Evolutionary conservation across 2,888 invertebrate species (phyloP).

Genomic region (Halocaridina rubra): DNA sequence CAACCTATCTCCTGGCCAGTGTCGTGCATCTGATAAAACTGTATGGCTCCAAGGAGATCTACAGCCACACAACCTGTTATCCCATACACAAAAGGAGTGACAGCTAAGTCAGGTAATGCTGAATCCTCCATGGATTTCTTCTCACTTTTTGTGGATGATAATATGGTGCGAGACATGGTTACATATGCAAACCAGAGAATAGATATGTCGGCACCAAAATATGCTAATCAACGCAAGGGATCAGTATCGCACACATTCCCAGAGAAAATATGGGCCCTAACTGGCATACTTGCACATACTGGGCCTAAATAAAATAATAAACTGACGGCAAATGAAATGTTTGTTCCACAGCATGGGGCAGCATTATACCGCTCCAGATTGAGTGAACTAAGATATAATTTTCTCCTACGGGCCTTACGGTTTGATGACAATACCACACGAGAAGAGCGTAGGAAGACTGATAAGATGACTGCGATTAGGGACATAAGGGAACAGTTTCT

Average conservation of each 20-base stretch:
- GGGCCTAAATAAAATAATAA: slow-evolving; percentile 19
- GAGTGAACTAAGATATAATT: background rate
- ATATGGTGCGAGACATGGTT: background rate
- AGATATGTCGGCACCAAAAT: slow-evolving; percentile 1
- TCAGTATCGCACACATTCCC: background rate
- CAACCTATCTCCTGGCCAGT: background rate
- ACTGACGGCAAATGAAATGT: background rate
- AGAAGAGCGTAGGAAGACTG: background rate
- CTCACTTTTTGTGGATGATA: background rate
- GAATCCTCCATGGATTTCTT: background rate
- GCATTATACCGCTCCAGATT: background rate
- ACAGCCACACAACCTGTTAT: background rate
- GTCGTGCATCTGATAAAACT: slow-evolving; percentile 11
- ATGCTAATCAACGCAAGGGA: background rate
- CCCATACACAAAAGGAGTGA: slow-evolving; percentile 13
- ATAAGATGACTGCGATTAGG: slow-evolving; percentile 13
- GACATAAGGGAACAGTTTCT: background rate
- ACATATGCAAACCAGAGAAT: slow-evolving; percentile 12
- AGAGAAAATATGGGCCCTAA: slow-evolving; percentile 25
- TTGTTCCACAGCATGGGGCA: background rate
- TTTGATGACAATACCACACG: slow-evolving; percentile 13
- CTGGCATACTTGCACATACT: background rate
- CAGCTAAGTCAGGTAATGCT: slow-evolving; percentile 6
- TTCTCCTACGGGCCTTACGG: background rate
- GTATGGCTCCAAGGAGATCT: slow-evolving; percentile 3